Conservation (phyloP, 2,888 invertebrate species). For the Scaeva pyrastri region DNA sequence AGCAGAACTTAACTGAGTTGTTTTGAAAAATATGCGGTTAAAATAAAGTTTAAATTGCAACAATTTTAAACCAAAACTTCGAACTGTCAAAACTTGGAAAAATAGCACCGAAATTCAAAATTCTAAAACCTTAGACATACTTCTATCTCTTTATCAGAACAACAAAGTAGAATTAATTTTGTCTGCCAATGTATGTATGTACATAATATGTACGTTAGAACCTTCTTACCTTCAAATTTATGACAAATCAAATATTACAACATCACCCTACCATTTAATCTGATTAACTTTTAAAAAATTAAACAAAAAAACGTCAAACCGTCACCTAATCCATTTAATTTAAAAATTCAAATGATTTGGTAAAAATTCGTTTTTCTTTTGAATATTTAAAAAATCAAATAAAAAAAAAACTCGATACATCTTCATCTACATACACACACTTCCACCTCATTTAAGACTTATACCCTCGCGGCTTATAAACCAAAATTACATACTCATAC, state of each 20-base stretch:
- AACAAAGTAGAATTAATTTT: too few relatives aligned
- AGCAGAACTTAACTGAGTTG: too few relatives aligned
- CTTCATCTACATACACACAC: background rate
- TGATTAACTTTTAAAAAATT: background rate
- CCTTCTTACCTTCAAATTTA: background rate
- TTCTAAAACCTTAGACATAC: too few relatives aligned
- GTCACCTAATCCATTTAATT: background rate
- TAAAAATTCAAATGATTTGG: constrained; percentile 25
- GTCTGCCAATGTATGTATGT: too few relatives aligned
- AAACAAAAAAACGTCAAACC: background rate
- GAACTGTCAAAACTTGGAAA: too few relatives aligned
- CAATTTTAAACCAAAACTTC: too few relatives aligned
- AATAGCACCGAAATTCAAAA: too few relatives aligned
- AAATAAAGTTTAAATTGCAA: too few relatives aligned
- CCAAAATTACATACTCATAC: constrained; percentile 2
- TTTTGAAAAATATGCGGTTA: too few relatives aligned
- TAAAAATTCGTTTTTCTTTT: background rate
- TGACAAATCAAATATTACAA: background rate
- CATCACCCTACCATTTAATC: background rate
- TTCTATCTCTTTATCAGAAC: too few relatives aligned
- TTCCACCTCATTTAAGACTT: background rate
- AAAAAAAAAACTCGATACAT: background rate
- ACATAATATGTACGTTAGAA: too few relatives aligned
- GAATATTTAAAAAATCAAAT: background rate
- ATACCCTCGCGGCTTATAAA: constrained; percentile 18